A percentile compares a stretch with the other conserved stretches of the same genome.
These are phyloP conservation scores for Oppia nitens DNA, from an alignment of 1,140 invertebrate species.

Conservation along the genomic window DNA sequence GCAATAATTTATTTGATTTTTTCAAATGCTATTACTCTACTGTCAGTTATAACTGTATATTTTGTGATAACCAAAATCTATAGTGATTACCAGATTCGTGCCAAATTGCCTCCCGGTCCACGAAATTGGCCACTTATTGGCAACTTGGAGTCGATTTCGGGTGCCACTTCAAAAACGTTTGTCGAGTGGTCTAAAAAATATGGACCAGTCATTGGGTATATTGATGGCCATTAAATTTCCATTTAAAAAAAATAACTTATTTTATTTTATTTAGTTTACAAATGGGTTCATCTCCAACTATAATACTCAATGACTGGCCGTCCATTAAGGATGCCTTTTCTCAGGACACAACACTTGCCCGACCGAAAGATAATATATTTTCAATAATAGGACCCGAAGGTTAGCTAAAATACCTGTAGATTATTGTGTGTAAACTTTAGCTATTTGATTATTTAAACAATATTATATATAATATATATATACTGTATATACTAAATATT, in stretches of 20 bases:
- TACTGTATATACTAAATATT: no score
- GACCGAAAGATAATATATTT: slow-evolving; percentile 10
- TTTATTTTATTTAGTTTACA: not conserved
- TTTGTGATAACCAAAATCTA: not conserved
- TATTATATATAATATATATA: no score
- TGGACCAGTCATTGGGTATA: not conserved
- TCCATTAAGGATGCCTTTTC: slow-evolving; percentile 16
- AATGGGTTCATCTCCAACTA: not conserved
- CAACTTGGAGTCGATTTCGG: not conserved
- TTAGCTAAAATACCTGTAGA: no score
- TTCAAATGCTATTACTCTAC: no score
- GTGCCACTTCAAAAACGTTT: not conserved
- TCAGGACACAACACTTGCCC: slow-evolving; percentile 9
- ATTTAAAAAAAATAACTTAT: not conserved
- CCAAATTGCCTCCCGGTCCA: not conserved
- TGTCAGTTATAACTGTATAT: no score
- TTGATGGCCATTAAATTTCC: not conserved
- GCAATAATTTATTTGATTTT: no score
- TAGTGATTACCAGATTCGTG: not conserved
- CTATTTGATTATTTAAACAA: no score
- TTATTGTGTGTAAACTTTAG: no score
- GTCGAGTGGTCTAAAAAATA: not conserved
- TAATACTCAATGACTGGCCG: slow-evolving; percentile 14
- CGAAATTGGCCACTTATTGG: not conserved
- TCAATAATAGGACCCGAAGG: no score